Evolutionary conservation across 2,797 vertebrate species (phyloP), one percentile per base, ranked within the genome.

Genomic region (Syndactyla subalaris): DNA sequence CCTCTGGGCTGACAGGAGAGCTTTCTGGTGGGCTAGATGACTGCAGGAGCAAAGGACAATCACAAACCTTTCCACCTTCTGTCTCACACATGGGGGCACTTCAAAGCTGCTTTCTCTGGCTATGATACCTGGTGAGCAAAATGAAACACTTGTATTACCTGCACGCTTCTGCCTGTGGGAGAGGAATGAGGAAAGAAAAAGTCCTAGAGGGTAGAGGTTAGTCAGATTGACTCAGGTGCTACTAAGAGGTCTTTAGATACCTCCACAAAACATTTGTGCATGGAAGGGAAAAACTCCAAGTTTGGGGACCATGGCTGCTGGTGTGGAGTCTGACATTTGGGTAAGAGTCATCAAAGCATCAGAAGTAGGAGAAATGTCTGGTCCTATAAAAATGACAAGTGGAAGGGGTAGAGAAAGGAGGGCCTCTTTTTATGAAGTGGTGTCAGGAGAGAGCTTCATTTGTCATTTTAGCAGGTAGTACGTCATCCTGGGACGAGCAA

Each of bases 181-280:
- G 21, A 84, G 51, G 73, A 88, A 88, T 78, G 76, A 90, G 48
- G 67, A 76, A 85, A 90, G 27, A 34, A 66, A 23, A 32, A 66
- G 18, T 79, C 19, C 27, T 14, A 49, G 8, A 46, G 48, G 48
- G 59, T n/a, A 86, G 59, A 54, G 51, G 16, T 54, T 67, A 39
- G 66, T 81, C 70, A 94, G 73, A 36, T 61, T 81, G 59, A 63
- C 54, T 82, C 45, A 73, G 83, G 80, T 88, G 51, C 20, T 54
- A 10, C 49, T 61, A 26, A 30, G 45, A 89, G 7, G 38, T 71
- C 70, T 88, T 81, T 38, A 67, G 63, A 71, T 61, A 39, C 24
- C 43, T n/a, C 39, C 26, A 26, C 0, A 0, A 39, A 54, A 24
- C 0, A 2, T 49, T 72, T 18, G 19, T 54, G 22, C 63, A 41